Evolutionary conservation across 2,888 invertebrate genomes (phyloP).

Genomic region (Linyphia triangularis): DNA sequence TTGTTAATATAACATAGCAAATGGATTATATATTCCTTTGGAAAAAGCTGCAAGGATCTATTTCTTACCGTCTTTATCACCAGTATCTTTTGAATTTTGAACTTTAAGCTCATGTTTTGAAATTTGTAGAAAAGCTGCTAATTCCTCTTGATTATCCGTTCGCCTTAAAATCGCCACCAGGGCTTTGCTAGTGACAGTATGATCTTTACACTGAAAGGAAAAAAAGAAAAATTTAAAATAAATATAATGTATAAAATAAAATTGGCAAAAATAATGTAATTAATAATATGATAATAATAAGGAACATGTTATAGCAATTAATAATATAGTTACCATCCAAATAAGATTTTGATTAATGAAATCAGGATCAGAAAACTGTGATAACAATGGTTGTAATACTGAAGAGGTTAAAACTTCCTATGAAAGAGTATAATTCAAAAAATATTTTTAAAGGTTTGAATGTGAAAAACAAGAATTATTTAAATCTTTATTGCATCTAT

Average conservation of each 20-base stretch:
- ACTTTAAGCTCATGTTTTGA: conserved; percentile 88
- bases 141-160: conserved; percentile 89
- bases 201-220: conserved; percentile 87
- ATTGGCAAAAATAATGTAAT: background rate
- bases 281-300: background rate
- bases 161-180: conserved; percentile 90
- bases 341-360: conserved; percentile 92
- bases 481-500: background rate
- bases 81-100: conserved; percentile 89
- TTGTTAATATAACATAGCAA: too few relatives aligned
- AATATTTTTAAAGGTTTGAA: background rate
- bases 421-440: conserved; percentile 78
- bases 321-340: conserved; percentile 86
- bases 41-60: too few relatives aligned
- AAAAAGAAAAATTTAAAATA: background rate
- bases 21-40: too few relatives aligned
- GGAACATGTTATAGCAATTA: background rate
- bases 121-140: conserved; percentile 89
- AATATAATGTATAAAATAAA: background rate
- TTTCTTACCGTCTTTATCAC: conserved; percentile 86
- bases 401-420: conserved; percentile 88
- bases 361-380: conserved; percentile 91
- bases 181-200: conserved; percentile 88
- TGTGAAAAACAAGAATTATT: background rate
- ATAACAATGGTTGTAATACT: conserved; percentile 85